Evolutionary conservation across 2,113 vertebrate species (phyloP).

Genomic region (Coptodon rendalli): DNA sequence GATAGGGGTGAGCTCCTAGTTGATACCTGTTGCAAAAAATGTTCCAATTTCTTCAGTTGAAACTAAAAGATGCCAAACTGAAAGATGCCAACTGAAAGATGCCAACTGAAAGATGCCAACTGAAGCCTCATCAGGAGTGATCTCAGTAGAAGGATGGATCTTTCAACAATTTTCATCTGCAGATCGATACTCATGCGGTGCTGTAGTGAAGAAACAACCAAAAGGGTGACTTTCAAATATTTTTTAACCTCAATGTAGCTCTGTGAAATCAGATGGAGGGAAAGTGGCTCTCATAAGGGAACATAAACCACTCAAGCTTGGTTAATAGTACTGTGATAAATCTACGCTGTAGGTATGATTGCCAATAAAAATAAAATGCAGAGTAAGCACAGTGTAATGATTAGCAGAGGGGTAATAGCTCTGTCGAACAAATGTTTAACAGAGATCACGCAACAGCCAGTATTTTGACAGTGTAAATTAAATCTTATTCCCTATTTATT

Average conservation of each 20-base stretch:
- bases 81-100: not conserved
- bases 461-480: not conserved
- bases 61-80: not conserved
- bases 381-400: not conserved
- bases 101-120: not conserved
- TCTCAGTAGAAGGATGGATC: not conserved
- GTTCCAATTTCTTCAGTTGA: not conserved
- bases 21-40: not conserved
- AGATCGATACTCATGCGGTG: not conserved
- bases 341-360: not conserved
- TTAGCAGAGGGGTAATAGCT: not conserved
- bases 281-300: not conserved
- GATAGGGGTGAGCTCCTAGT: constrained; percentile 81
- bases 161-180: not conserved
- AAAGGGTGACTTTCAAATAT: not conserved
- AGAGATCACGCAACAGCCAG: not conserved
- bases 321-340: not conserved
- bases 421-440: not conserved
- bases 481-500: not conserved
- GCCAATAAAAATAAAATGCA: not conserved
- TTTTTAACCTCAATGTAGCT: not conserved
- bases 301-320: not conserved
- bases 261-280: not conserved
- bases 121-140: not conserved
- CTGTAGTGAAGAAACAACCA: not conserved